These are phyloP conservation scores for Platycheirus rosarum DNA, from an alignment of 2,888 invertebrate species.

Conservation along the genomic window DNA sequence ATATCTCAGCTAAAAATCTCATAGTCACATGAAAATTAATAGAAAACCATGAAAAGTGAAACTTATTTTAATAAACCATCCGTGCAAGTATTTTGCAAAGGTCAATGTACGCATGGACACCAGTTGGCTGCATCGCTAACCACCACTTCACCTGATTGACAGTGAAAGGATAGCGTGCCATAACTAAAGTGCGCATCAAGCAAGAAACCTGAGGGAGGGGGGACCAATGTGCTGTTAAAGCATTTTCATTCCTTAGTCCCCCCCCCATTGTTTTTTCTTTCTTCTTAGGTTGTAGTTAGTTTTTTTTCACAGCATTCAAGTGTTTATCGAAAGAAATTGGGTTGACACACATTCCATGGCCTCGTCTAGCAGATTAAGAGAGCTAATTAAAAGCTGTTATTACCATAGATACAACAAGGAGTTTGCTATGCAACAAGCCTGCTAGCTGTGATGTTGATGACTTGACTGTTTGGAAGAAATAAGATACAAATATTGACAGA, in stretches of 20 bases:
- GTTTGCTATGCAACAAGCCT: constrained; percentile 4
- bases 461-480: not conserved
- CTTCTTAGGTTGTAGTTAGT: not conserved
- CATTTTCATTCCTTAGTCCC: too few relatives aligned
- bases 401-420: constrained; percentile 51
- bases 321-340: constrained; percentile 32
- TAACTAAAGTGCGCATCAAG: not conserved
- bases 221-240: too few relatives aligned
- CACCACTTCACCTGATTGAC: not conserved
- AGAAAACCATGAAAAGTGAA: too few relatives aligned
- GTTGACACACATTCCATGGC: constrained; percentile 58
- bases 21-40: too few relatives aligned
- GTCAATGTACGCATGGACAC: too few relatives aligned
- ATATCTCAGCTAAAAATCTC: too few relatives aligned
- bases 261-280: too few relatives aligned
- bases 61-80: too few relatives aligned
- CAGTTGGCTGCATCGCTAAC: too few relatives aligned
- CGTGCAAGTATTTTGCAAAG: too few relatives aligned
- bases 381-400: constrained; percentile 66
- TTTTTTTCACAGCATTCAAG: constrained; percentile 24
- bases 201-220: too few relatives aligned
- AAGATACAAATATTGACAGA: constrained; percentile 14
- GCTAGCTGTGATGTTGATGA: constrained; percentile 5
- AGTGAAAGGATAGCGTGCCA: constrained; percentile 4
- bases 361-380: constrained; percentile 60